Evolutionary conservation across 1,140 invertebrate genomes (phyloP).

Genomic region (Drosophila suzukii): DNA sequence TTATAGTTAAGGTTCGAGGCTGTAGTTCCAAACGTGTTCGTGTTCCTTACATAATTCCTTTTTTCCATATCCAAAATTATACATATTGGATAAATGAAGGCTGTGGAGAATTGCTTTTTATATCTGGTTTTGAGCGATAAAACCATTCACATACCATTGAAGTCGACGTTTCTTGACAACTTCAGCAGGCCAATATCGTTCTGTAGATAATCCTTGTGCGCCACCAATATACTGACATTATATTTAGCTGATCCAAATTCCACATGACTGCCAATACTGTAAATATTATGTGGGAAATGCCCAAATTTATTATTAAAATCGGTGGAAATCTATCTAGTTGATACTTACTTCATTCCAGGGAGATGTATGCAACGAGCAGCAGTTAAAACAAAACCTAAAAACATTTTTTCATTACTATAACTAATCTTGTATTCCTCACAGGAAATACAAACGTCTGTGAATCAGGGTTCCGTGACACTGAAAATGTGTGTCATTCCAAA

Average conservation of each 20-base stretch:
- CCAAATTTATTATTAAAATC: no score
- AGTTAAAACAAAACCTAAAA: constrained; percentile 12
- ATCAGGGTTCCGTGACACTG: constrained; percentile 15
- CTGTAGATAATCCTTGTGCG: not conserved
- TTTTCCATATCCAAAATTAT: not conserved
- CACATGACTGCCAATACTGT: no score
- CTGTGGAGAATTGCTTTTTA: not conserved
- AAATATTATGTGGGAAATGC: no score
- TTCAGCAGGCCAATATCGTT: constrained; percentile 12
- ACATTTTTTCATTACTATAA: not conserved
- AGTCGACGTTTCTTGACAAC: not conserved
- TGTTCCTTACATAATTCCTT: rapidly evolving
- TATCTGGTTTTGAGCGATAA: not conserved
- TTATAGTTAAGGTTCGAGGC: not conserved
- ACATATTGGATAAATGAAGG: not conserved
- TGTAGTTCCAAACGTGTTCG: not conserved
- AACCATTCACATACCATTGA: not conserved
- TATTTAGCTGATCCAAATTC: not conserved
- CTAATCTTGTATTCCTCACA: not conserved
- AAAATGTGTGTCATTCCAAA: not conserved
- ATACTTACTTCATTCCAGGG: not conserved
- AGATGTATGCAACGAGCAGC: not conserved
- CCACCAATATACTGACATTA: not conserved
- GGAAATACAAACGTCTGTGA: constrained; percentile 4
- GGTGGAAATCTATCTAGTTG: not conserved